phyloP scores from a whole-genome alignment of 2,797 vertebrate species.

The Eulemur rubriventer region DNA sequence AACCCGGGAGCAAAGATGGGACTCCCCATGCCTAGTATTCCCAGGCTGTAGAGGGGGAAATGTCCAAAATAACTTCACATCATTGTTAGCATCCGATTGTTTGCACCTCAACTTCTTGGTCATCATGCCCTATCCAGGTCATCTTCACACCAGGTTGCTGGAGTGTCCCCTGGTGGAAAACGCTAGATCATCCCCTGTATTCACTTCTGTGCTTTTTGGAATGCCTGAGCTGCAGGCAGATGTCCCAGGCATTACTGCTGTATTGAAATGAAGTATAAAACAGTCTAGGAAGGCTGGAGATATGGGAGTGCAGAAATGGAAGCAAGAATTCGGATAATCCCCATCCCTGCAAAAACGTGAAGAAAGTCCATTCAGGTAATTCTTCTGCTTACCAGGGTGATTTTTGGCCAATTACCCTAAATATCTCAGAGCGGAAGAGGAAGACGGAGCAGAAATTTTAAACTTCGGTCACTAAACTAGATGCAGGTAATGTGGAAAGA shows the following conservation, averaged over 20 bases:
- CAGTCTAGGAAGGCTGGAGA: not conserved
- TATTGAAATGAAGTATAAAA: not conserved
- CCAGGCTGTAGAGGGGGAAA: not conserved
- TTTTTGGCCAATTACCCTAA: slow-evolving; percentile 71
- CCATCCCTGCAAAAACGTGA: slow-evolving; percentile 69
- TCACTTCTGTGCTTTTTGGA: not conserved
- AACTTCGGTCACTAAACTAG: not conserved
- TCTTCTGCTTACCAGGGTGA: slow-evolving; percentile 60
- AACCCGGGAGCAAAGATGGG: not conserved
- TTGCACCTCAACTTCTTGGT: not conserved
- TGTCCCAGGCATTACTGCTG: not conserved
- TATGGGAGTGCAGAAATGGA: not conserved
- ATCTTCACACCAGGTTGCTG: not conserved
- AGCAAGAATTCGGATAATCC: slow-evolving; percentile 76
- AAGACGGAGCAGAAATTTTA: not conserved
- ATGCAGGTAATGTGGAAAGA: not conserved
- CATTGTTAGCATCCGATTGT: no score
- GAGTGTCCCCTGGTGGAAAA: not conserved
- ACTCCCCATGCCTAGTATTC: no score
- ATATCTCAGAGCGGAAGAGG: slow-evolving; percentile 42
- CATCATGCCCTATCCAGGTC: not conserved
- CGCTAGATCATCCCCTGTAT: not conserved
- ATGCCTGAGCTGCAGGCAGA: no score
- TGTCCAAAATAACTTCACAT: not conserved
- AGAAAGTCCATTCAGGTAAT: not conserved